Base-by-base conservation (phyloP, 2,888 invertebrate species). In the Hyposoter didymator region DNA sequence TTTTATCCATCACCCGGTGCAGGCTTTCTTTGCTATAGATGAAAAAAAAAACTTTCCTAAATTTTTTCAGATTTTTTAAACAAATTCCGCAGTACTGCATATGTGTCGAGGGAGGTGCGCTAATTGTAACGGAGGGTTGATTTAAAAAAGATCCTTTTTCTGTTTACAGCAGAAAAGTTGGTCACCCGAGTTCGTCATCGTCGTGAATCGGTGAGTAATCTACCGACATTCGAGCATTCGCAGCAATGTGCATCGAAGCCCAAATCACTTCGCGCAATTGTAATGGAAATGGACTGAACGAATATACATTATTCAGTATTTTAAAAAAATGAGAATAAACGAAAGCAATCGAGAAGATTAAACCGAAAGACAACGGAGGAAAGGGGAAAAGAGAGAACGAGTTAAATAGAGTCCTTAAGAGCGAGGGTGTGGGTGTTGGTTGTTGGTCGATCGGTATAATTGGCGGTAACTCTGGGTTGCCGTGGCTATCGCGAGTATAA, bases 381-480 rank as follows among this genome's bases (percentile, higher is more conserved):
- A 39, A 22, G 35, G 19, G 5, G 2, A 19, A n/a, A 49, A 14
- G 64, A 7, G 35, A 64, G 66, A 67, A 32, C 7, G 52, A 66
- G 66, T 69, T 43, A 67, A 78, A 73, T 73, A 73, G 19, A 73
- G 43, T 81, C 43, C 74, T 81, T 66, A 59, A 19, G 43, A 74
- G 55, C 55, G 67, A 55, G 45, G 45, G 49, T 47, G 49, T 64
- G 49, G 45, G 59, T 45, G 55, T 39, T 62, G 55, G 55, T 39
- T 62, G 32, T 45, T 10, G 64, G 35, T 72, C 67, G 66, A 78
- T 64, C 66, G 75, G 76, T 64, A 84, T 80, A 84, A 86, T 86
- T 86, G 78, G 74, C 73, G 76, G 80, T 78, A 86, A 81, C 81
- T 81, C 73, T 83, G 72, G 74, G 72, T 74, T 83, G 55, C 66